These are phyloP conservation scores for Hippocampus barbouri DNA, from an alignment of 2,113 vertebrate species.

Conservation along the genomic window DNA sequence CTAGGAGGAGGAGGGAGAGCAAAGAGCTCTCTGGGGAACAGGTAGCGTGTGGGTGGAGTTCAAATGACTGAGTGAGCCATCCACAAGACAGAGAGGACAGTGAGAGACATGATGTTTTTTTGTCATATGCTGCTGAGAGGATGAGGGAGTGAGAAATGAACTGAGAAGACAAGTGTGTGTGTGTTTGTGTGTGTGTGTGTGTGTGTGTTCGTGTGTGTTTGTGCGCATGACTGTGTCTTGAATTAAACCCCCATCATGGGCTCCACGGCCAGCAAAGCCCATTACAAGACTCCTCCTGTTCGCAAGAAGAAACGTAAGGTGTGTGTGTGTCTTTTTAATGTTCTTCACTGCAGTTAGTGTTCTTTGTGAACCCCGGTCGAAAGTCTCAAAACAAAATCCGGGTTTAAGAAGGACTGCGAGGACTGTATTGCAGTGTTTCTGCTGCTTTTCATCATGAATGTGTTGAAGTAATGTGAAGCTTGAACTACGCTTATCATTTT, in stretches of 20 bases:
- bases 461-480: background rate
- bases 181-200: background rate
- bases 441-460: background rate
- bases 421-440: background rate
- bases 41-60: slow-evolving; percentile 49
- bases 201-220: background rate
- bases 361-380: background rate
- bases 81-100: background rate
- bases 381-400: background rate
- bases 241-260: slow-evolving; percentile 39
- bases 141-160: background rate
- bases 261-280: slow-evolving; percentile 46
- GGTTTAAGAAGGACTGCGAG: background rate
- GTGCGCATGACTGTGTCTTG: slow-evolving; percentile 3
- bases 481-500: slow-evolving; percentile 3
- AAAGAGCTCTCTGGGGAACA: slow-evolving; percentile 23
- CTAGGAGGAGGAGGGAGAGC: slow-evolving; percentile 17
- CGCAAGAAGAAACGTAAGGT: slow-evolving; percentile 58
- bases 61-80: slow-evolving; percentile 1
- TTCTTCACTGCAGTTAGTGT: background rate
- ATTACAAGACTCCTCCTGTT: slow-evolving; percentile 3
- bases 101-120: background rate
- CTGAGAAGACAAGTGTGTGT: background rate
- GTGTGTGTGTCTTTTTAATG: slow-evolving; percentile 20
- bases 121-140: background rate